These are phyloP conservation scores for Drosophila acutilabella DNA, from an alignment of 2,888 invertebrate genomes.

Conservation along the genomic window DNA sequence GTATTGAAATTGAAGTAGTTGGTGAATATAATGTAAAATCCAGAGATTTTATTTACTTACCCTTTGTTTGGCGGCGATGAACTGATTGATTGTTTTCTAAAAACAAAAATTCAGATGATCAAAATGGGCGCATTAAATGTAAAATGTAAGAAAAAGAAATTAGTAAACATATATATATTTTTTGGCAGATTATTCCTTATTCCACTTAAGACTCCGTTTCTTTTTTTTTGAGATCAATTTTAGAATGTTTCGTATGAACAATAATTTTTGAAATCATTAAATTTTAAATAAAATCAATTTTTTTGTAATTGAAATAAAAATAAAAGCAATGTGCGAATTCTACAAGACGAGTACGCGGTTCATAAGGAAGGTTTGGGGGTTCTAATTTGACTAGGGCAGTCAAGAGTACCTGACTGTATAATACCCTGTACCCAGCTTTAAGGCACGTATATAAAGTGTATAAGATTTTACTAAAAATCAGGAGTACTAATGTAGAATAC, in stretches of 20 bases:
- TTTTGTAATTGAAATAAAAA: constrained; percentile 14
- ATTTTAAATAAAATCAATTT: constrained; percentile 11
- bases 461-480: too few relatives aligned
- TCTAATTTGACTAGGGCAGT: neutral
- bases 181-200: constrained; percentile 14
- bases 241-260: constrained; percentile 11
- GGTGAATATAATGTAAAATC: constrained; percentile 29
- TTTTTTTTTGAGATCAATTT: constrained; percentile 7
- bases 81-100: constrained; percentile 79
- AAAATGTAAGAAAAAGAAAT: constrained; percentile 79
- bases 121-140: constrained; percentile 73
- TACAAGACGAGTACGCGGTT: neutral
- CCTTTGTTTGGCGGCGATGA: constrained; percentile 77
- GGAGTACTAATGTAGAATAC: too few relatives aligned
- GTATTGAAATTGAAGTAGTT: constrained; percentile 24
- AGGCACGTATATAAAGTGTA: too few relatives aligned
- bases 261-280: constrained; percentile 18
- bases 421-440: constrained; percentile 16
- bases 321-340: constrained; percentile 28
- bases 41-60: constrained; percentile 56
- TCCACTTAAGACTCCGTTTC: neutral
- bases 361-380: neutral
- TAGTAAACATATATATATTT: constrained; percentile 60
- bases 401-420: neutral
- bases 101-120: constrained; percentile 76